Evolutionary conservation across 2,113 vertebrate genomes (phyloP), one percentile per base, ranked within the genome.

Genomic region (Corythoichthys haematopterus): DNA sequence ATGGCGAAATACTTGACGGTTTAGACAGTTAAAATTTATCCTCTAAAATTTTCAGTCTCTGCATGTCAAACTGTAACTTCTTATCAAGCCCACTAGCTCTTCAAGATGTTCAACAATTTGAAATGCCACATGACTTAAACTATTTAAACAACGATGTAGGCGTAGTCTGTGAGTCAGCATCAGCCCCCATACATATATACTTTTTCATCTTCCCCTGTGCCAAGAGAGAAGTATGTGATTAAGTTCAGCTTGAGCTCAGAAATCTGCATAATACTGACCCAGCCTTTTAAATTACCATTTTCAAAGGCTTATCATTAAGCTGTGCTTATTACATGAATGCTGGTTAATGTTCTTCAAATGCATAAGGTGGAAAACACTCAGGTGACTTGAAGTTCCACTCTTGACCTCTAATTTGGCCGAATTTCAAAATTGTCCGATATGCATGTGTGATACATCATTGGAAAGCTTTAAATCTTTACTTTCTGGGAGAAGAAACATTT

Each of bases 1-100:
- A 40, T 68, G 66, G n/a, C 62, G 55, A 76, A 75, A 80, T 81
- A 15, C 53, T 63, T n/a, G 64, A 57, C 78, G 72, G 46, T 43
- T 43, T 43, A 43, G 9, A 8, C 40, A 43, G 1, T 43, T 8
- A 1, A 43, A 43, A 3, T 7, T 43, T 43, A 43, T 43, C 9
- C 40, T 12, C 51, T 2, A 9, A 20, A 43, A 37, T 6, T 37
- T 57, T 36, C 4, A n/a, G 9, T 60, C 65, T 2, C 48, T 52
- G 33, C n/a, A 43, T 43, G 40, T 48, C 8, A 43, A 38, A 1
- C 65, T 28, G 1, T 33, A 50, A 36, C 13, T 33, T 45, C 3
- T n/a, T 0, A 50, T 48, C 52, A 33, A 28, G 7, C 1, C 3
- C 45, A 40, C 52, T 51, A 13, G 46, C 13, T 37, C 11, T 67